Base-by-base conservation (phyloP, 2,888 invertebrate species). In the Anorthoa munda region DNA sequence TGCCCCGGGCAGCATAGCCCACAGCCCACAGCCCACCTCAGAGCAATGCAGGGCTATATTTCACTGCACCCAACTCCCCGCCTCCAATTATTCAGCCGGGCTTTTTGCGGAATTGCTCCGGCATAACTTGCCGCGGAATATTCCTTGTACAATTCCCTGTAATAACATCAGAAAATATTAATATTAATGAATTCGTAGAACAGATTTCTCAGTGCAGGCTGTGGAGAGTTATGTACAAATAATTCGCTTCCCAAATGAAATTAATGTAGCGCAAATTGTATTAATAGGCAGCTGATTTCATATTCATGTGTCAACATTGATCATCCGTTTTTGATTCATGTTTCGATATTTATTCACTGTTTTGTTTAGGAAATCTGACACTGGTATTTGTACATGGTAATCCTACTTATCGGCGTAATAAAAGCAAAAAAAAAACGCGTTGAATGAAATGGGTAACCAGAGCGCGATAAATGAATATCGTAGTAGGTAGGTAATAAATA, bases 1-100 rank as follows among this genome's bases (percentile, higher is more conserved):
- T 91, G 91, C 81, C 63, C 81, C 77, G 83, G 77, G 79, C 82
- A 82, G 83, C 70, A 17, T 71, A 72, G 66, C 70, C 61, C 55
- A 65, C 55, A 72, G 66, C 70, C 61, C 55, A 65, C 55, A 66
- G 69, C 66, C 75, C 78, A 79, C 76, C 79, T 75, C 76, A 77
- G 76, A 75, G 66, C 74, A 73, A 77, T 86, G 85, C 78, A 79
- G 81, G 70, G 79, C 81, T 82, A 88, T 90, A 91, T 90, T 88
- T 90, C 84, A 89, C 79, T 77, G 84, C 85, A 77, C 75, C 74
- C 74, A 69, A 65, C 73, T 66, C 79, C 68, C 83, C 55, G 76
- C 87, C 85, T 90, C 90, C 87, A 89, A 87, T 92, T 92, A 91
- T 91, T 90, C 90, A 91, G 79, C 77, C 79, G 73, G 84, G 88